phyloP scores from a whole-genome alignment of 2,113 vertebrate genomes.

The Malurus elegans region DNA sequence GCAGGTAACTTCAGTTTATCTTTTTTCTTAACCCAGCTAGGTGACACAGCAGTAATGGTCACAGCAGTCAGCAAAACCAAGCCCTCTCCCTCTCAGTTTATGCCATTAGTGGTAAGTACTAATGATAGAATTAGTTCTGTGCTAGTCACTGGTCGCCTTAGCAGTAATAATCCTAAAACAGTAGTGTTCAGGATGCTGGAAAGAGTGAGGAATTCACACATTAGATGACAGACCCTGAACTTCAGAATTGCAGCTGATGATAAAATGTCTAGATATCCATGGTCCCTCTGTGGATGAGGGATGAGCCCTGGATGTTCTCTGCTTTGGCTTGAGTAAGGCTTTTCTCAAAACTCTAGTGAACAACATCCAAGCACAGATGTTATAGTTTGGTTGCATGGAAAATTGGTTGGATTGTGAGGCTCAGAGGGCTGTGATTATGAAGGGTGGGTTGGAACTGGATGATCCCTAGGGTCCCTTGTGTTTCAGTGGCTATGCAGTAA shows the following conservation, averaged over 20 bases:
- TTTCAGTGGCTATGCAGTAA: background rate
- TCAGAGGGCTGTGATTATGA: background rate
- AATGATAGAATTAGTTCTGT: background rate
- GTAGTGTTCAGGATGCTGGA: background rate
- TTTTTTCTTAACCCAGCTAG: constrained; percentile 76
- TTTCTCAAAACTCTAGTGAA: background rate
- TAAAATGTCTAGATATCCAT: background rate
- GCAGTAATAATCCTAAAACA: background rate
- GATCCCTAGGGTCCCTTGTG: background rate
- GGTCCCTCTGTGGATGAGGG: background rate
- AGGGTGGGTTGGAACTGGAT: background rate
- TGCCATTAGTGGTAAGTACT: constrained; percentile 92
- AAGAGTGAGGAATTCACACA: background rate
- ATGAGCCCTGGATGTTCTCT: background rate
- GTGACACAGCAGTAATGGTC: constrained; percentile 95
- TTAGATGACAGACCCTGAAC: background rate
- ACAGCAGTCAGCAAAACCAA: constrained; percentile 96
- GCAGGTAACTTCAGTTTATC: background rate
- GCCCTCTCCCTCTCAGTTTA: constrained; percentile 87
- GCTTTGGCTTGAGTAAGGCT: background rate
- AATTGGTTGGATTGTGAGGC: background rate
- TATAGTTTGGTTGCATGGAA: background rate
- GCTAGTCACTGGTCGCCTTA: background rate
- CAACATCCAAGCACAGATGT: rapidly evolving
- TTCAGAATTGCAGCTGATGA: background rate